phyloP scores from a whole-genome alignment of 1,140 invertebrate species.

The fruit fly (Drosophila melanogaster) region DNA sequence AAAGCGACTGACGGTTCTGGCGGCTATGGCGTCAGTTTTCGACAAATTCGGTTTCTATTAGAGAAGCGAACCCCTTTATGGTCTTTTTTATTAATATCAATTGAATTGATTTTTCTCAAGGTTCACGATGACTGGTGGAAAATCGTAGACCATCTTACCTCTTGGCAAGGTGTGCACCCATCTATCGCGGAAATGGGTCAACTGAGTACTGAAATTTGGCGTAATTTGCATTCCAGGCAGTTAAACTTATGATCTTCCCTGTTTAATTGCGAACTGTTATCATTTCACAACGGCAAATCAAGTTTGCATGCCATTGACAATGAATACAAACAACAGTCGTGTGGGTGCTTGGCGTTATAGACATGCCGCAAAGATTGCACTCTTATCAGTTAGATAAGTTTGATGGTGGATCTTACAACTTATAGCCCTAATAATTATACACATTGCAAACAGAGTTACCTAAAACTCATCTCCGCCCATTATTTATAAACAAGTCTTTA shows the following conservation, averaged over 20 bases:
- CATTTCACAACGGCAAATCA: constrained; percentile 14
- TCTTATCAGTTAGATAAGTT: constrained; percentile 21
- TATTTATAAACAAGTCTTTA: background rate
- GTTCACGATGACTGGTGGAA: constrained; percentile 62
- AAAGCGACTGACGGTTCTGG: constrained; percentile 46
- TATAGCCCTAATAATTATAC: background rate
- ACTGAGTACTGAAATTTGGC: constrained; percentile 12
- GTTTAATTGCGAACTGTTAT: constrained; percentile 8
- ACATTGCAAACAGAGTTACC: background rate
- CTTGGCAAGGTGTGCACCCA: constrained; percentile 20
- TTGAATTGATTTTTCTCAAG: constrained; percentile 79
- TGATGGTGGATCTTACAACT: constrained; percentile 5
- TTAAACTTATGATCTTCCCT: constrained; percentile 17
- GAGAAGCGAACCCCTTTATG: constrained; percentile 32
- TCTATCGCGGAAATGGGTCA: constrained; percentile 40
- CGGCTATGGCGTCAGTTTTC: constrained; percentile 46
- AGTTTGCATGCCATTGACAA: constrained; percentile 48
- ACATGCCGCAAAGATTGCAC: constrained; percentile 24
- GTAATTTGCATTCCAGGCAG: constrained; percentile 17
- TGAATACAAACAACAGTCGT: constrained; percentile 22
- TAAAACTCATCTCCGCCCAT: background rate
- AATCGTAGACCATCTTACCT: constrained; percentile 10
- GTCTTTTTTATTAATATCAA: constrained; percentile 68
- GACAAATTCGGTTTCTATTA: constrained; percentile 66
- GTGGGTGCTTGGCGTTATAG: constrained; percentile 4